A percentile compares a stretch with the other conserved stretches of the same genome.
These are phyloP conservation scores for Mustela lutreola DNA, from an alignment of 2,113 vertebrate species.

Conservation along the genomic window DNA sequence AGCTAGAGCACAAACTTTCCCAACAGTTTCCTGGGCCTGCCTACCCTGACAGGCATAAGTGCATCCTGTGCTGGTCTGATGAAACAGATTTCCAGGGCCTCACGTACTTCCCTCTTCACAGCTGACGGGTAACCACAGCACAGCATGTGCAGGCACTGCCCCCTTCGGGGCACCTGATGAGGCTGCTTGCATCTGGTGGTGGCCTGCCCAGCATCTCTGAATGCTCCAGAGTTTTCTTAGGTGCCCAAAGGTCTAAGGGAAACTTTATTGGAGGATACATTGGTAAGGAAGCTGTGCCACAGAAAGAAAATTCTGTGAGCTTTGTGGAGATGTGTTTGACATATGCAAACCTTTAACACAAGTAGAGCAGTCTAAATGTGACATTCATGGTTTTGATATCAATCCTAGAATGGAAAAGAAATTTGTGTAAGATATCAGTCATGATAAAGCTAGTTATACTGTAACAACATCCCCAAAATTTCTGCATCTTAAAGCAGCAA, in stretches of 20 bases:
- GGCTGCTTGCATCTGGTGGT: not conserved
- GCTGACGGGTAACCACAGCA: not conserved
- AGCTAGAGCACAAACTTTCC: not conserved
- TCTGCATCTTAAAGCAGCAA: not conserved
- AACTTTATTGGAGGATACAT: not conserved
- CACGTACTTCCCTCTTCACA: not conserved
- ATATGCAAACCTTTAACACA: conserved; percentile 29
- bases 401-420: conserved; percentile 41
- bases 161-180: not conserved
- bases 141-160: not conserved
- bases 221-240: not conserved
- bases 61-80: not conserved
- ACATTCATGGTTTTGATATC: not conserved
- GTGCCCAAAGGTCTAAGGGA: not conserved
- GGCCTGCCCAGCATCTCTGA: not conserved
- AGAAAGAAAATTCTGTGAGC: conserved; percentile 45
- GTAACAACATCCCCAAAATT: not conserved
- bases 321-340: conserved; percentile 45
- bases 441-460: conserved; percentile 40
- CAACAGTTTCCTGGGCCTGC: not conserved
- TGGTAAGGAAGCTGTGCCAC: not conserved
- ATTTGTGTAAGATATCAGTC: conserved; percentile 20
- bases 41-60: not conserved
- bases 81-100: not conserved
- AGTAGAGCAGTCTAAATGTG: not conserved